Evolutionary conservation across 2,797 vertebrate species (phyloP).

Genomic region (Eospalax fontanierii): DNA sequence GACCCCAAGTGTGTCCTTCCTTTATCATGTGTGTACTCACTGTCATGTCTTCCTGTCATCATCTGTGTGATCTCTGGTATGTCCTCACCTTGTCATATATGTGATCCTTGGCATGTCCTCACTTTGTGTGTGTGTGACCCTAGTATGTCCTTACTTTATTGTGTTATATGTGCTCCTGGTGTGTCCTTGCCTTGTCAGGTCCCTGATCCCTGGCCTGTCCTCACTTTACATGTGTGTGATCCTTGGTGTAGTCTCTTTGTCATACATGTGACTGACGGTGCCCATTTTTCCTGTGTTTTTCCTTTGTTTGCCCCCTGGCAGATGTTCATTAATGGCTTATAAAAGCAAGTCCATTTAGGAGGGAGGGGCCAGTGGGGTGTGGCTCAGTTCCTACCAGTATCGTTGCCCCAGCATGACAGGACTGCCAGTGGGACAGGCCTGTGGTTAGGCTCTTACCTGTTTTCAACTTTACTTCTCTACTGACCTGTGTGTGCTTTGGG

Average conservation of each 20-base stretch:
- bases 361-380: background rate
- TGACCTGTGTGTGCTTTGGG: background rate
- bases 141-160: background rate
- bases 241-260: background rate
- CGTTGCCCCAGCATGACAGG: background rate
- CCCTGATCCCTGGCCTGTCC: no score
- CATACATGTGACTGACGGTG: background rate
- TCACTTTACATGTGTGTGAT: background rate
- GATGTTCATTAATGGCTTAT: background rate
- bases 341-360: background rate
- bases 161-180: background rate
- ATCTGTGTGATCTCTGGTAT: no score
- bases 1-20: no score
- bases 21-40: no score
- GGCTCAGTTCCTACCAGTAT: fast-evolving
- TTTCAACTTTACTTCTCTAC: background rate
- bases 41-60: background rate
- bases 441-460: background rate
- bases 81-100: no score
- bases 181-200: background rate
- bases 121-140: background rate
- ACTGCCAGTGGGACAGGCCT: background rate
- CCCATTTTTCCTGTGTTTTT: background rate
- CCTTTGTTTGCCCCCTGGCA: background rate
- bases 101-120: background rate